Percentiles rank a stretch among this genome's conserved stretches.
Conservation (phyloP, 2,797 vertebrate species). For the Strix occidentalis region DNA sequence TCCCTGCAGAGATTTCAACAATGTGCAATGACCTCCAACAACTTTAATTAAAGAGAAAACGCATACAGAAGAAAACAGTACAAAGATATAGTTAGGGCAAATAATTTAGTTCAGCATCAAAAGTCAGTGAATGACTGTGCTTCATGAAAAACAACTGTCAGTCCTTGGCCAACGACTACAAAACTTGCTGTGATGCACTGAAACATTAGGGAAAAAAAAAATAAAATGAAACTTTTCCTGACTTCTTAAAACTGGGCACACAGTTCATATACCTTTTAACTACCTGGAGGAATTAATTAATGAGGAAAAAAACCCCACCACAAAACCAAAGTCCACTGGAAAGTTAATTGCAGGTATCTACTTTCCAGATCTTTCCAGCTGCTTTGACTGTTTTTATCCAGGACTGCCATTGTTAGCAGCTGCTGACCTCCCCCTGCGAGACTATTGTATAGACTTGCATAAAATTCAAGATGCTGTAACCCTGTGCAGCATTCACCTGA, state of each 20-base stretch:
- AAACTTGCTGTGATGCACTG: background rate
- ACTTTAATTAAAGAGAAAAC: constrained; percentile 27
- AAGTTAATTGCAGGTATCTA: constrained; percentile 16
- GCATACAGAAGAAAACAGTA: background rate
- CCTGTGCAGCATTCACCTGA: background rate
- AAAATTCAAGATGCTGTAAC: background rate
- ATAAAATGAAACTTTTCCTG: background rate
- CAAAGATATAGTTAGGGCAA: background rate
- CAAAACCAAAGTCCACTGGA: background rate
- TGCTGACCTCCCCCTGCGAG: background rate
- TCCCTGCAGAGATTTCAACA: background rate
- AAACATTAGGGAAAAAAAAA: background rate
- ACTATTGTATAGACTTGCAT: background rate
- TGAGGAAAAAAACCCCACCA: background rate
- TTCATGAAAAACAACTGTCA: background rate
- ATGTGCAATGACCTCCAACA: background rate
- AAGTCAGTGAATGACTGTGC: background rate
- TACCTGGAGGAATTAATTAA: constrained; percentile 28
- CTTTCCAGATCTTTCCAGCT: background rate
- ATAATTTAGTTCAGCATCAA: constrained; percentile 21
- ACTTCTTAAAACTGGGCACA: background rate
- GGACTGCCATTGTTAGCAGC: background rate
- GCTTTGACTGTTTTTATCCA: background rate
- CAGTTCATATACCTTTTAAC: background rate
- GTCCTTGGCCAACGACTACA: background rate